phyloP scores from a whole-genome alignment of 2,797 vertebrate species.

The Enteromius treurensis region DNA sequence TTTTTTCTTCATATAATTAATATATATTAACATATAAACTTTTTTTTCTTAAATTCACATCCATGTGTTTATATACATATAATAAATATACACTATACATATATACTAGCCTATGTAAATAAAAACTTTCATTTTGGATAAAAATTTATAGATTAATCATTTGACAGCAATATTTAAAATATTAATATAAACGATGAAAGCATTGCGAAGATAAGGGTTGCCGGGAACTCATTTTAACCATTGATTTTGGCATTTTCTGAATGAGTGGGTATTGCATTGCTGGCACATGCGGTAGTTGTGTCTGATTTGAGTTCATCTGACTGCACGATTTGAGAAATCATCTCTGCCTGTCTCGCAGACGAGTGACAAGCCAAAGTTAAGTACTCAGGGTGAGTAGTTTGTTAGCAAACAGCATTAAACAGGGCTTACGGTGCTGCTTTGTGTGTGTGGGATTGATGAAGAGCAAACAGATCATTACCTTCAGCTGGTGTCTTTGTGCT shows the following conservation, averaged over 20 bases:
- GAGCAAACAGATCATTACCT: constrained; percentile 47
- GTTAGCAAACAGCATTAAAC: constrained; percentile 8
- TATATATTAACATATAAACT: too few relatives aligned
- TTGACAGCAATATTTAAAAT: background rate
- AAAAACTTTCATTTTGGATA: too few relatives aligned
- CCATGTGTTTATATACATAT: too few relatives aligned
- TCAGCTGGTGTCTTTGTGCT: constrained; percentile 7
- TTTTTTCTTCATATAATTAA: too few relatives aligned
- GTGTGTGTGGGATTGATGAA: background rate
- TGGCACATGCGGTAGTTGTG: background rate
- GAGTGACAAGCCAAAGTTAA: background rate
- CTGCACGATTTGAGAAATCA: background rate
- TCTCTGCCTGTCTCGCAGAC: background rate
- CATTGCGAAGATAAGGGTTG: too few relatives aligned
- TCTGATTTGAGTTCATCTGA: background rate
- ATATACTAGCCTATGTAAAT: too few relatives aligned
- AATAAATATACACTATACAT: too few relatives aligned
- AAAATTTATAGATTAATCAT: too few relatives aligned
- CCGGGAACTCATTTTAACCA: background rate
- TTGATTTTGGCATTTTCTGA: background rate
- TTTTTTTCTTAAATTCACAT: too few relatives aligned
- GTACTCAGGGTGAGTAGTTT: background rate
- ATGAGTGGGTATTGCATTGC: background rate
- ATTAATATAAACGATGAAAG: background rate
- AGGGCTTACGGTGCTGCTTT: background rate